Conservation (phyloP, 2,888 invertebrate genomes). For the Eupithecia exiguata region DNA sequence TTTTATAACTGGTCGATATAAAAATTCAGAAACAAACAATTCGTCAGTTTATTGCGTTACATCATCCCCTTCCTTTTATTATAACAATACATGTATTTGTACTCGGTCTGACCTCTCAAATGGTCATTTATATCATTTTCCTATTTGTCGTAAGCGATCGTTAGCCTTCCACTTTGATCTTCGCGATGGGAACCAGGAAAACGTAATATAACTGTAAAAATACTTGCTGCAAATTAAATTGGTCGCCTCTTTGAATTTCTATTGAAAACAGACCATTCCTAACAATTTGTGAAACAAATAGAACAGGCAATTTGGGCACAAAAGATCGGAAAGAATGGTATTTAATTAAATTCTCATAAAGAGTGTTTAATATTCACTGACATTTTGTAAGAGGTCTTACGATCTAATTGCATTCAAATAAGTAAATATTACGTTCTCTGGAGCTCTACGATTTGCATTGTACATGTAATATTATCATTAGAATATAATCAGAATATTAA, state of each 20-base stretch:
- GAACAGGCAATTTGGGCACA: conserved; percentile 6
- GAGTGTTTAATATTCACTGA: neutral
- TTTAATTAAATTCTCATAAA: conserved; percentile 12
- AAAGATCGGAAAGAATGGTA: conserved; percentile 6
- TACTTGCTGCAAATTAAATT: conserved; percentile 31
- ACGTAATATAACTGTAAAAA: conserved; percentile 9
- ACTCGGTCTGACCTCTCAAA: neutral
- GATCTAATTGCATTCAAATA: conserved; percentile 1
- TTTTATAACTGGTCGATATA: neutral
- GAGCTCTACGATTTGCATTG: neutral
- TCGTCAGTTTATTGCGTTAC: neutral
- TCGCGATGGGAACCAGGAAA: neutral
- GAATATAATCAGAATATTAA: too few relatives aligned
- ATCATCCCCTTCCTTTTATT: neutral
- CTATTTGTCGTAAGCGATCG: conserved; percentile 1
- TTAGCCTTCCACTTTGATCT: neutral
- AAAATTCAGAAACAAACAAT: neutral
- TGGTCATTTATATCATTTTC: neutral
- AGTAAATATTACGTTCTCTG: neutral
- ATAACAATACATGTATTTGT: neutral
- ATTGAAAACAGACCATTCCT: neutral
- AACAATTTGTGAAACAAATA: conserved; percentile 10
- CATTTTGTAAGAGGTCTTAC: neutral
- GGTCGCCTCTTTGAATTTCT: conserved; percentile 12
- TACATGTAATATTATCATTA: neutral